Conservation (phyloP, 2,113 vertebrate species). For the Phoenicopterus ruber region DNA sequence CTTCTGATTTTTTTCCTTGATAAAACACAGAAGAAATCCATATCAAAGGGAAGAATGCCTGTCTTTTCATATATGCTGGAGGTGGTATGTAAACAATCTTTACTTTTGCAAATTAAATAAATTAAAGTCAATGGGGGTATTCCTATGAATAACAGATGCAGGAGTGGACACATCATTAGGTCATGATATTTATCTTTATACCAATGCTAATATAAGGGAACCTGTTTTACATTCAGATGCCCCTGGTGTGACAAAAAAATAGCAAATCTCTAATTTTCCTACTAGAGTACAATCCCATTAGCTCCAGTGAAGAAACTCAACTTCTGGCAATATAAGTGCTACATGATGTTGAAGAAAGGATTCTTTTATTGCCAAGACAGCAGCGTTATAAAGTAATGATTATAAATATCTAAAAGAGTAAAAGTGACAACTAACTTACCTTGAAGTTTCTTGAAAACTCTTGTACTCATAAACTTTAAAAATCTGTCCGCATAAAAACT, state of each 20-base stretch:
- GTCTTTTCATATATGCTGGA: not conserved
- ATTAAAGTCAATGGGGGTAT: not conserved
- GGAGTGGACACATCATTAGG: not conserved
- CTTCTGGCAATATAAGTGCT: not conserved
- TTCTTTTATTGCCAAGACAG: not conserved
- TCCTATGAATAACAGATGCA: not conserved
- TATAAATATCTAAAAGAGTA: not conserved
- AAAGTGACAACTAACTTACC: constrained; percentile 75
- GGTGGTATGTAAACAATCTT: not conserved
- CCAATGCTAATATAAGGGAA: not conserved
- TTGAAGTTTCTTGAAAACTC: constrained; percentile 94
- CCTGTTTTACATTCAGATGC: not conserved
- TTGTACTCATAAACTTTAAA: constrained; percentile 96
- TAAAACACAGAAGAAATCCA: not conserved
- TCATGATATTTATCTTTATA: not conserved
- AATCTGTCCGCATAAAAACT: constrained; percentile 96
- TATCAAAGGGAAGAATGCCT: not conserved
- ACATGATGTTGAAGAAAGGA: not conserved
- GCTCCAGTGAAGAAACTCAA: not conserved
- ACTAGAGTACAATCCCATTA: not conserved
- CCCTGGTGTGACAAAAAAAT: not conserved
- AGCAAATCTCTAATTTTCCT: not conserved
- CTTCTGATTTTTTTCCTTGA: not conserved
- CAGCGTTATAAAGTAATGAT: not conserved
- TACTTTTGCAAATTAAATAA: not conserved